A percentile compares a stretch with the other conserved stretches of the same genome.
phyloP scores from a whole-genome alignment of 2,113 vertebrate species.

The Daubentonia madagascariensis region DNA sequence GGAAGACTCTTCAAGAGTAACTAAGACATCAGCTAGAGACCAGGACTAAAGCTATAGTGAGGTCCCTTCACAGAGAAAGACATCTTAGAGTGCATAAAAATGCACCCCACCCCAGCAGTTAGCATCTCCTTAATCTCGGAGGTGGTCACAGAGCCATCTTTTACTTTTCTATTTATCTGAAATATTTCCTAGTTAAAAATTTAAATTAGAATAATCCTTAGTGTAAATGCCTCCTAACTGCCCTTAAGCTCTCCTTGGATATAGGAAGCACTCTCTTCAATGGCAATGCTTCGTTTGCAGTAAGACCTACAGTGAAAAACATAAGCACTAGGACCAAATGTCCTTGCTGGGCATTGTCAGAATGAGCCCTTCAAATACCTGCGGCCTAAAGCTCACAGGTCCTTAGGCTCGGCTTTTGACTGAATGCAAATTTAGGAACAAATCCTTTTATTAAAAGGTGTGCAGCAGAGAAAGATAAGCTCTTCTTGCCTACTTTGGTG shows the following conservation, averaged over 20 bases:
- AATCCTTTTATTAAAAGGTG: too few species aligned
- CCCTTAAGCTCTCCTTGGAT: neutral
- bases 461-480: too few species aligned
- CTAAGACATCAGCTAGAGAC: neutral
- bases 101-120: neutral
- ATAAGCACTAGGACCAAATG: neutral
- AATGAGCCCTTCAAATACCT: neutral
- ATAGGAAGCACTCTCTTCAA: neutral
- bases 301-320: neutral
- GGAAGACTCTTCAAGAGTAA: neutral
- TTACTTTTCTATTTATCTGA: neutral
- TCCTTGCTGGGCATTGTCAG: neutral
- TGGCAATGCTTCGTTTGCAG: neutral
- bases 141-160: neutral
- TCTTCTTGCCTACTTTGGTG: too few species aligned
- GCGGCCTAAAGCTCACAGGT: too few species aligned
- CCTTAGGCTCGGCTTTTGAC: too few species aligned
- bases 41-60: neutral
- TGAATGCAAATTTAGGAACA: too few species aligned
- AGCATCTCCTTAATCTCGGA: neutral
- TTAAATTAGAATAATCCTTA: neutral
- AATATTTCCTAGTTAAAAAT: neutral
- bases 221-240: neutral
- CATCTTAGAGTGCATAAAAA: neutral
- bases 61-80: neutral